Evolutionary conservation across 2,888 invertebrate genomes (phyloP), one percentile per base, ranked within the genome.

Genomic region (Coecobrya sp.): DNA sequence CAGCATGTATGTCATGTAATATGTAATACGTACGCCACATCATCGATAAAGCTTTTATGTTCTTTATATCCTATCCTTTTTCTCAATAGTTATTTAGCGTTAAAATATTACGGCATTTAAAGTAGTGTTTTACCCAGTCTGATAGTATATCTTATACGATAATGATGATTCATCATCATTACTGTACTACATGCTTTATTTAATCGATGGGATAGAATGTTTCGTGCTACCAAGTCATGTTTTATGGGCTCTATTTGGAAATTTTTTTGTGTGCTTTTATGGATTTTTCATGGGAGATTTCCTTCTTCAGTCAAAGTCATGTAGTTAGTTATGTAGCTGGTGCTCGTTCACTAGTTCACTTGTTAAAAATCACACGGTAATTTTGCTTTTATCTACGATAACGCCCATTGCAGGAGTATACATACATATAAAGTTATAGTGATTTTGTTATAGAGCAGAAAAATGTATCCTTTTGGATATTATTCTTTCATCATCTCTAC

Each of bases 201-300:
- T 65, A 27, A 65, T 65, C 65, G 65, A 65, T 62, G 11, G 19
- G 7, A 62, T 55, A 55, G 4, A 7, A 13, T 10, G 65, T 13
- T 65, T 65, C 65, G 27, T 65, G 65, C 10, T 65, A 4, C 10
- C 25, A 65, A 25, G 65, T 65, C 27, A 65, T 65, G 65, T 65
- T 27, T 65, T 55, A 49, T 49, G 49, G n/a, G 49, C 65, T 25
- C 4, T 25, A 27, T 25, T 19, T 19, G 65, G 11, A 25, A 65
- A 27, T 19, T 4, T 7, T 7, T 27, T 59, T 59, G 59, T 8
- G 36, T 30, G 70, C 36, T 27, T 73, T 45, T 79, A 79, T 49
- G 79, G 25, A 73, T 42, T 79, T 45, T 79, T 22, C 79, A 79
- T 49, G 45, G 4, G 45, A 79, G 25, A 52, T 79, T 49, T 79